Conservation (phyloP, 2,113 vertebrate species). For the Equus przewalskii region DNA sequence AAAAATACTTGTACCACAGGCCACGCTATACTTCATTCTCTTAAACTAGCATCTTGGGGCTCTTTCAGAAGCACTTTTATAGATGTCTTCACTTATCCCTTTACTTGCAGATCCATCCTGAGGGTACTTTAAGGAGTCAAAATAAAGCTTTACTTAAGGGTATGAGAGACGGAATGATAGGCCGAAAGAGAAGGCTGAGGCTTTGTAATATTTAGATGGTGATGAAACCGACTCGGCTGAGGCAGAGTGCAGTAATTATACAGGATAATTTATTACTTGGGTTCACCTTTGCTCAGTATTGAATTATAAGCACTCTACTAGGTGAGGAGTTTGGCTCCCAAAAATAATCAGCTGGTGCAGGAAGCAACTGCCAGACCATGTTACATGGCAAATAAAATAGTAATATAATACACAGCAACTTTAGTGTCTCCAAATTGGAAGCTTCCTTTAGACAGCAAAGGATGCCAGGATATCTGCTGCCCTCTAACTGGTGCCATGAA, state of each 20-base stretch:
- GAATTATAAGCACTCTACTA: conserved; percentile 29
- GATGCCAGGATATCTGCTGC: conserved; percentile 60
- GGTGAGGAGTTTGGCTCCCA: neutral
- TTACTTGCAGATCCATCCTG: neutral
- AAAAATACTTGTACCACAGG: neutral
- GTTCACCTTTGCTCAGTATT: conserved; percentile 1
- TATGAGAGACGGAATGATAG: conserved; percentile 16
- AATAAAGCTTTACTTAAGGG: conserved; percentile 42
- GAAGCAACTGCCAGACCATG: neutral
- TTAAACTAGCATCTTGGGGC: conserved; percentile 37
- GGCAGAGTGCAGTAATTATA: conserved; percentile 12
- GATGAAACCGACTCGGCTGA: neutral
- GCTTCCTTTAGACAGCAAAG: neutral
- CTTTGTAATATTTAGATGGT: conserved; percentile 50
- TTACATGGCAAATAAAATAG: neutral
- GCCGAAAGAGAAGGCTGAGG: neutral
- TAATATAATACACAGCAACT: neutral
- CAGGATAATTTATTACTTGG: neutral
- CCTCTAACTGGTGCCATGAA: conserved; percentile 40
- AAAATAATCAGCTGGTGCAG: conserved; percentile 1
- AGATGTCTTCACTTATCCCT: neutral
- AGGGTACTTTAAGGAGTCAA: conserved; percentile 54
- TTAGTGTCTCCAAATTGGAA: conserved; percentile 11
- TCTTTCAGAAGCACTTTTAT: conserved; percentile 38
- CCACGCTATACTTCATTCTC: conserved; percentile 3